These are phyloP conservation scores for Sebastiscus albofasciatus DNA, from an alignment of 2,797 vertebrate species.

Conservation along the genomic window DNA sequence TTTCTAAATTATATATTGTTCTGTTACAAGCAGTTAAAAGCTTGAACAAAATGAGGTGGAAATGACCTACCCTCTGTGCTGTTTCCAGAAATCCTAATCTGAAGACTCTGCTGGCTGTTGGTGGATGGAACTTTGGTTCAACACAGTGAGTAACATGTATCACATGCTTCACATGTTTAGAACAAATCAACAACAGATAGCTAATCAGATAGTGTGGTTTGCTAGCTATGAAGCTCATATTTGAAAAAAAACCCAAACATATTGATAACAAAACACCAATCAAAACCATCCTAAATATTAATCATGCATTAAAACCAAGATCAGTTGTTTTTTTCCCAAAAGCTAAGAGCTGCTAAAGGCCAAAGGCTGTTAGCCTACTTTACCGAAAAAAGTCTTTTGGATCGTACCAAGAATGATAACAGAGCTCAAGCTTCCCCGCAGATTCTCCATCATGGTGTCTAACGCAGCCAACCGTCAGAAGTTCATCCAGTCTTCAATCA, in stretches of 20 bases:
- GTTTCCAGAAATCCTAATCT: slow-evolving; percentile 80
- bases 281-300: not conserved
- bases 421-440: slow-evolving; percentile 29
- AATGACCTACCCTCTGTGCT: not conserved
- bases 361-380: not conserved
- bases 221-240: not conserved
- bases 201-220: not conserved
- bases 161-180: not conserved
- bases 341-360: not conserved
- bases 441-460: slow-evolving; percentile 87
- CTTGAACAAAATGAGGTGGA: not conserved
- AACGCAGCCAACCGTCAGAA: slow-evolving; percentile 73
- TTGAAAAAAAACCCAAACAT: not conserved
- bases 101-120: slow-evolving; percentile 85
- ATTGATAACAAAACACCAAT: not conserved
- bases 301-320: not conserved
- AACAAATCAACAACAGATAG: not conserved
- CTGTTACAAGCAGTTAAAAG: not conserved
- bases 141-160: slow-evolving; percentile 73
- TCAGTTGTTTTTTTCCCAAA: not conserved
- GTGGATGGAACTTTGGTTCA: slow-evolving; percentile 87
- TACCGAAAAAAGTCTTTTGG: not conserved
- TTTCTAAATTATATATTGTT: not conserved
- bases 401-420: not conserved
- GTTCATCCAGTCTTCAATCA: slow-evolving; percentile 85